These are phyloP conservation scores for Planococcus citri DNA, from an alignment of 1,140 invertebrate genomes.

Conservation along the genomic window DNA sequence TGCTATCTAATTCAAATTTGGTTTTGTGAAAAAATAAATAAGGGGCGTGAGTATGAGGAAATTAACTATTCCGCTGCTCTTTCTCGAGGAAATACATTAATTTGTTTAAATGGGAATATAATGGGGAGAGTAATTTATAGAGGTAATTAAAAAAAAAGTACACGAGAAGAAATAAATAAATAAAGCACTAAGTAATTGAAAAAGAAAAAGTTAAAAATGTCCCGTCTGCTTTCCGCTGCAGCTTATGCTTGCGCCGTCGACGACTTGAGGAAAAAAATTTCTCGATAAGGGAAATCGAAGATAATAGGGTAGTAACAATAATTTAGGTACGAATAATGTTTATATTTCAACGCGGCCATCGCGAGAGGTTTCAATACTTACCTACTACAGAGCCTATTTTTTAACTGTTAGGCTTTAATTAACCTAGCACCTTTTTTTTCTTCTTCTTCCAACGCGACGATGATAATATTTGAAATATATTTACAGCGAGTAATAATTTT, in stretches of 20 bases:
- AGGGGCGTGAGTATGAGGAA: background rate
- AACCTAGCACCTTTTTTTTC: too few relatives aligned
- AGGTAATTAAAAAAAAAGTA: background rate
- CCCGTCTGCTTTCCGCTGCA: background rate
- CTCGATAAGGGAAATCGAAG: background rate
- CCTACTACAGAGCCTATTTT: too few relatives aligned
- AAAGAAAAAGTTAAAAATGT: background rate
- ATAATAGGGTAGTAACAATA: background rate
- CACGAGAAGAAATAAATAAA: background rate
- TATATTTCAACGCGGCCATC: background rate
- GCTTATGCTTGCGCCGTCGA: too few relatives aligned
- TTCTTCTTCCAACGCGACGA: too few relatives aligned
- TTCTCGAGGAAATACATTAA: conserved; percentile 7
- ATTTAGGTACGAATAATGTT: background rate
- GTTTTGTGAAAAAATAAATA: background rate
- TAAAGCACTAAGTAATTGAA: background rate
- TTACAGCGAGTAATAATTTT: too few relatives aligned
- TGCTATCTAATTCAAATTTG: conserved; percentile 7
- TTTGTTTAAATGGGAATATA: conserved; percentile 8
- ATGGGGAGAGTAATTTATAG: background rate
- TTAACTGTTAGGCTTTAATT: too few relatives aligned
- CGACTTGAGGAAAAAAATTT: background rate
- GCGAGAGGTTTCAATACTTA: background rate
- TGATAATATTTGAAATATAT: too few relatives aligned
- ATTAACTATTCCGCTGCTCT: background rate